Evolutionary conservation across 2,797 vertebrate genomes (phyloP).

Genomic region (Cirrhinus mrigala): DNA sequence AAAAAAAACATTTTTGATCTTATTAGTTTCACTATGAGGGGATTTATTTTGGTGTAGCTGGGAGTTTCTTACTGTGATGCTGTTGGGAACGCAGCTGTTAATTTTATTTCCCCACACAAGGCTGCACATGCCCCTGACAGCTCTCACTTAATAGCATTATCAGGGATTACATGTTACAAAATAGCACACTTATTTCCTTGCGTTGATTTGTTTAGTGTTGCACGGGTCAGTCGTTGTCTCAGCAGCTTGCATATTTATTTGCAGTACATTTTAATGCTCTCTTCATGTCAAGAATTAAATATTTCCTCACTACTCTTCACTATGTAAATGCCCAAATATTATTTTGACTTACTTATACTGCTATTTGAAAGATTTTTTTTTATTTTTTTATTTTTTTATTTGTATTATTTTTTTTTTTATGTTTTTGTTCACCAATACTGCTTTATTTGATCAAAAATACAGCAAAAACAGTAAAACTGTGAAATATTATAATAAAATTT

Average conservation of each 20-base stretch:
- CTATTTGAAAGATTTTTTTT: no score
- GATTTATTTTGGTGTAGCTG: constrained; percentile 31
- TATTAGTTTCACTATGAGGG: constrained; percentile 43
- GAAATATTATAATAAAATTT: background rate
- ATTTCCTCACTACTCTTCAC: background rate
- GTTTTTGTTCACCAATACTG: background rate
- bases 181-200: constrained; percentile 64
- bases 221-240: constrained; percentile 21
- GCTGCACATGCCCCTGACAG: constrained; percentile 29
- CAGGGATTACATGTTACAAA: constrained; percentile 71
- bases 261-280: background rate
- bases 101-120: constrained; percentile 27
- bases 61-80: constrained; percentile 15
- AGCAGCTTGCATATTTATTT: background rate
- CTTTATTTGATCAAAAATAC: background rate
- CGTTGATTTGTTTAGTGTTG: constrained; percentile 51
- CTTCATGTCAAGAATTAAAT: background rate
- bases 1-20: constrained; percentile 15
- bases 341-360: background rate
- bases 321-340: background rate
- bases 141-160: constrained; percentile 71
- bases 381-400: background rate
- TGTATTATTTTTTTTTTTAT: background rate
- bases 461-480: background rate
- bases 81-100: constrained; percentile 57